Evolutionary conservation across 2,888 invertebrate genomes (phyloP), one percentile per base, ranked within the genome.

Genomic region (Horisme vitalbata): DNA sequence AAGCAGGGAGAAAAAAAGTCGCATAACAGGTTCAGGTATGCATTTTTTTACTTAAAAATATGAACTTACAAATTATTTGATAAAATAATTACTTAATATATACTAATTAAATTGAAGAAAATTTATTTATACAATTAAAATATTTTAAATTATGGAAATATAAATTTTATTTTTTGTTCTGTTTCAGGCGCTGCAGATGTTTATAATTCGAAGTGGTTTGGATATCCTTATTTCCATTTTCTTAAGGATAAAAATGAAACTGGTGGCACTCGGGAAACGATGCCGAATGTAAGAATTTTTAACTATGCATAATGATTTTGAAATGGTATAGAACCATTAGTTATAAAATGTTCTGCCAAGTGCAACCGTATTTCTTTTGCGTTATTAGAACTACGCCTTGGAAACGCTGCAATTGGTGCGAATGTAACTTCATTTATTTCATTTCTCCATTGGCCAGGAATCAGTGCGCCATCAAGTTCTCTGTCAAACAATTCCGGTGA

Each of bases 351-450:
- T 52, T 46, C 28, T 44, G 57, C 52, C 12, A 59, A 46, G 45
- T 63, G 52, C 15, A 45, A 45, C 33, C 59, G 52, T 52, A 57
- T 56, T 49, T 53, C 48, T 39, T 59, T 47, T 26, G 57, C 59
- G 36, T 49, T 41, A 35, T 43, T 41, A 23, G 37, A 27, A 26
- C 32, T 13, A 35, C 51, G 52, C 23, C 56, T 50, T 18, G 57
- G 49, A 36, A 49, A 27, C 24, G 30, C 46, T 34, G 23, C 30
- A 30, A 61, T 30, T 21, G 44, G 46, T 34, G 30, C 13, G 13
- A 49, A 41, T 43, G 37, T 39, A 50, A 21, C 11, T 23, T 24
- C 34, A 23, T 24, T 24, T 24, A 23, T 23, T 34, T 34, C 34
- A 23, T 23, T 36, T 36, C 60, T 48, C 60, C 61, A 63, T 13